A percentile compares a stretch with the other conserved stretches of the same genome.
Conservation (phyloP, 1,140 invertebrate species). For the Cotesia chilonis region DNA sequence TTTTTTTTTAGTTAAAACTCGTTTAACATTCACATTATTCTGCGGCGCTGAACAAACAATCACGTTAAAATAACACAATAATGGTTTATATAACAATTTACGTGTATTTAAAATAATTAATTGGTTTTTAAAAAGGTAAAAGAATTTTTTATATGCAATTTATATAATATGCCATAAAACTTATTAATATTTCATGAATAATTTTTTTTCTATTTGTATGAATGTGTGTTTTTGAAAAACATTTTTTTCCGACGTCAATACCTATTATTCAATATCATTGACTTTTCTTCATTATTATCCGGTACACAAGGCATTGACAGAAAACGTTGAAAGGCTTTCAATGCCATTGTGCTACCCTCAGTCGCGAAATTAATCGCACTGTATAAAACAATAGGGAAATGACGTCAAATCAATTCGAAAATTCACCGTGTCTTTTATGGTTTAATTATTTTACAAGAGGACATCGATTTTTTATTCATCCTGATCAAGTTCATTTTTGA, state of each 20-base stretch:
- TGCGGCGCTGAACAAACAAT: too few species aligned
- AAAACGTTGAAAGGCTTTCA: constrained; percentile 8
- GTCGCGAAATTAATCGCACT: neutral
- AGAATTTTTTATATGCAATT: too few species aligned
- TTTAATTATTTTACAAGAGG: neutral
- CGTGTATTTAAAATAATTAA: too few species aligned
- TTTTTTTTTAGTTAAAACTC: constrained; percentile 34
- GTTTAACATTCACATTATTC: too few species aligned
- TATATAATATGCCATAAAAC: too few species aligned
- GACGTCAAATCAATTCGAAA: constrained; percentile 5
- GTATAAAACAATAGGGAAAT: constrained; percentile 5
- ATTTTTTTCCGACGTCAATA: neutral
- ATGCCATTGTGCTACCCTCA: neutral
- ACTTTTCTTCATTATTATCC: neutral
- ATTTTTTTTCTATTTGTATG: neutral
- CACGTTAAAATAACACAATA: too few species aligned
- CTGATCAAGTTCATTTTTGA: too few species aligned
- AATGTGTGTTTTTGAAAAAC: neutral
- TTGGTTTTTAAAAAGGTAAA: too few species aligned
- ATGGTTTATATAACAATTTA: too few species aligned
- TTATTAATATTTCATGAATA: neutral
- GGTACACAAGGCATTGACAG: constrained; percentile 1
- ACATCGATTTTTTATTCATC: neutral
- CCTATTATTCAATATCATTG: constrained; percentile 6
- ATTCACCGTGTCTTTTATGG: constrained; percentile 4